A percentile compares a stretch with the other conserved stretches of the same genome.
Conservation (phyloP, 2,113 vertebrate species). For the Scopus umbretta region DNA sequence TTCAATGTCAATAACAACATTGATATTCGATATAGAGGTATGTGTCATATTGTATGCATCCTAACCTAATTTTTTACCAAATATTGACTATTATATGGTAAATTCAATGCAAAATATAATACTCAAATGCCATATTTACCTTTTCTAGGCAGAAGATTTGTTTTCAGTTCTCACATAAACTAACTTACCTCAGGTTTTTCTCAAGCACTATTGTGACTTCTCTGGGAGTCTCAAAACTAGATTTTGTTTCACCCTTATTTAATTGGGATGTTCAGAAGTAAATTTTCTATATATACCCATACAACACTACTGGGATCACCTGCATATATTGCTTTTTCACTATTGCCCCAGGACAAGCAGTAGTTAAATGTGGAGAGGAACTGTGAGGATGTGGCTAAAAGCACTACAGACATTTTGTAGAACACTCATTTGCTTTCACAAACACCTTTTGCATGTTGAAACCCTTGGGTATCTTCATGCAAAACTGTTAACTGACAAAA, state of each 20-base stretch:
- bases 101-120: not conserved
- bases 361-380: not conserved
- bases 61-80: not conserved
- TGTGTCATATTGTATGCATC: not conserved
- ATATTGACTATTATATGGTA: not conserved
- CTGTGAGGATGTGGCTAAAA: not conserved
- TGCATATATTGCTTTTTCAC: not conserved
- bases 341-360: not conserved
- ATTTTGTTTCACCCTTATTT: not conserved
- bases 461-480: not conserved
- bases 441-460: not conserved
- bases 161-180: not conserved
- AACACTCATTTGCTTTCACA: not conserved
- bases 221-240: not conserved
- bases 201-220: not conserved
- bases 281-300: not conserved
- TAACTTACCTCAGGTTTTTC: not conserved
- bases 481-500: not conserved
- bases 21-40: not conserved
- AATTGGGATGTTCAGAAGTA: not conserved
- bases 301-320: not conserved
- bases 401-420: not conserved
- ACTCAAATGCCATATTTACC: not conserved
- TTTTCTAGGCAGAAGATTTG: not conserved
- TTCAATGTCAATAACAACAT: not conserved